These are phyloP conservation scores for Trichonephila clavata DNA, from an alignment of 1,140 invertebrate species.

Conservation along the genomic window DNA sequence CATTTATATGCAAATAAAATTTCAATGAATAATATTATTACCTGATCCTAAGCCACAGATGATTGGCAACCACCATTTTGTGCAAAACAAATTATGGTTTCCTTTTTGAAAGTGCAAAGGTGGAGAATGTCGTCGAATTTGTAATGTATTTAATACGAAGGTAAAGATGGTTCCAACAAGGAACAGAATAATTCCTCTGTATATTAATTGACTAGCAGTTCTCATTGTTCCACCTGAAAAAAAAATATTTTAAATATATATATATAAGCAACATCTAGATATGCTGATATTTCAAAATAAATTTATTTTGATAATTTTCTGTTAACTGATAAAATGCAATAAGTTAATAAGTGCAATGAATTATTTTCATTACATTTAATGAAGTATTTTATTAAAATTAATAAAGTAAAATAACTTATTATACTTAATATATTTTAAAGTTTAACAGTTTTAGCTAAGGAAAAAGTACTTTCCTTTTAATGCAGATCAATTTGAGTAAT, in stretches of 20 bases:
- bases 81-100: neutral
- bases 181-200: constrained; percentile 65
- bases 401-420: too few relatives aligned
- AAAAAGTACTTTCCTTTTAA: too few relatives aligned
- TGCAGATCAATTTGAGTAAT: too few relatives aligned
- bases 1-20: too few relatives aligned
- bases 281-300: too few relatives aligned
- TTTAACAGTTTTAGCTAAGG: too few relatives aligned
- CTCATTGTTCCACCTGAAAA: constrained; percentile 43
- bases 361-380: too few relatives aligned
- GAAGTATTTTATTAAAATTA: too few relatives aligned
- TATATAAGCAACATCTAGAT: neutral
- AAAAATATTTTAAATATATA: neutral
- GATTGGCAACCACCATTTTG: constrained; percentile 67
- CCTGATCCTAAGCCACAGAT: constrained; percentile 71
- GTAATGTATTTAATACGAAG: constrained; percentile 63
- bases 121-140: constrained; percentile 43
- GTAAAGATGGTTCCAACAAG: constrained; percentile 53
- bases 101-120: neutral
- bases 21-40: neutral
- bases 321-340: too few relatives aligned
- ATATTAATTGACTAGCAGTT: constrained; percentile 43
- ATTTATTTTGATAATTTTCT: too few relatives aligned
- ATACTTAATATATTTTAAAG: too few relatives aligned
- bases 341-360: too few relatives aligned